Evolutionary conservation across 2,888 invertebrate species (phyloP), one percentile per base, ranked within the genome.

Genomic region (Nymphalis c-album): DNA sequence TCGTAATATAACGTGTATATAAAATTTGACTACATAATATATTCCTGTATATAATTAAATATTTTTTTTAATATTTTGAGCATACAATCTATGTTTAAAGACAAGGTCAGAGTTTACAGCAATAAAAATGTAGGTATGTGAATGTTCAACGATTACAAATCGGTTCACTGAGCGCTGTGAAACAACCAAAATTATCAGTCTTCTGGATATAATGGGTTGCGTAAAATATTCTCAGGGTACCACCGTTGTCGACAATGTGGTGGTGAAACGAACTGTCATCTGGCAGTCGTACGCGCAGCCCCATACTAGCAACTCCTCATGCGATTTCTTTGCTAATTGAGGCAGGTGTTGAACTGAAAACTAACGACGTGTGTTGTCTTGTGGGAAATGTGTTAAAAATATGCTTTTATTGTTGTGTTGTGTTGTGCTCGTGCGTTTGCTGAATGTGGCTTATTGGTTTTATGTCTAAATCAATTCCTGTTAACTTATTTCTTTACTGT

Each of bases 171-270:
- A 78, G 79, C 82, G 83, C 79, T 84, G 81, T 79, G 79, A 85
- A 51, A 84, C 78, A 73, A 77, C 68, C 72, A 77, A 83, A 85
- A 83, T 88, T 82, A 85, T 87, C 86, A 84, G 83, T 88, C 85
- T 86, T 84, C 85, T 82, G 81, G 80, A 82, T 81, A 87, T 84
- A 87, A 87, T 87, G 79, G 87, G 77, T 91, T 91, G 90, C 91
- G 90, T 85, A 91, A 91, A 88, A 80, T 76, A 78, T 81, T 82
- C 77, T 77, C 78, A 78, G 80, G 87, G 88, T 91, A 90, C 55
- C 55, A 55, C 91, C 90, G 86, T 86, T 83, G 83, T 86, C 81
- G 85, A 90, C 90, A 91, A 88, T 90, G 87, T 83, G 82, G 84
- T 87, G 87, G 88, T 90, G 91, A 86, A 90, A 90, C 88, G 85